These are phyloP conservation scores for Distichodus sexfasciatus DNA, from an alignment of 2,797 vertebrate species.

Conservation along the genomic window DNA sequence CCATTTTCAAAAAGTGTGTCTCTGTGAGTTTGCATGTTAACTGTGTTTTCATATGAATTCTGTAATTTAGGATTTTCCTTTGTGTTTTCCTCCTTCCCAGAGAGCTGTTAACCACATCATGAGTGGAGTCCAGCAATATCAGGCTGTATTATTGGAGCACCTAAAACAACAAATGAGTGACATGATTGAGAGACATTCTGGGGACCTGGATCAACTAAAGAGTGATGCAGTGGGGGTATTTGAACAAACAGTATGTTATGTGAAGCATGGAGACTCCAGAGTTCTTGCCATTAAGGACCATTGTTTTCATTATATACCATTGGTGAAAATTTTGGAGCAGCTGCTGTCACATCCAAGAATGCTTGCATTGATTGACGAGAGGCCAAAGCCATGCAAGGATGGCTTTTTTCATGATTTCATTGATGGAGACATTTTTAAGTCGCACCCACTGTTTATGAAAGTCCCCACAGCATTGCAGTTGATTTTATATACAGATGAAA, in stretches of 20 bases:
- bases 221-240: constrained; percentile 40
- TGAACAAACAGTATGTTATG: no score
- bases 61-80: constrained; percentile 30
- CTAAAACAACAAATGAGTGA: constrained; percentile 43
- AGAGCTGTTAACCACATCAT: constrained; percentile 46
- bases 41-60: constrained; percentile 1
- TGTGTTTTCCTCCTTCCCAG: constrained; percentile 25
- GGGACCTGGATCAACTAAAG: constrained; percentile 40
- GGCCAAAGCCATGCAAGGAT: constrained; percentile 23
- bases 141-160: constrained; percentile 46
- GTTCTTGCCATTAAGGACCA: constrained; percentile 32
- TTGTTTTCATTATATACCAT: constrained; percentile 40
- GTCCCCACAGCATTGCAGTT: constrained; percentile 44
- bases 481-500: constrained; percentile 46
- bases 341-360: constrained; percentile 46
- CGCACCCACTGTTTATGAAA: constrained; percentile 43
- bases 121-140: constrained; percentile 46
- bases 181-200: constrained; percentile 46
- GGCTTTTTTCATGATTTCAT: constrained; percentile 46
- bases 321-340: constrained; percentile 48
- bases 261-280: constrained; percentile 39
- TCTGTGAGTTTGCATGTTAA: background rate
- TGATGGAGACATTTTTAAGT: constrained; percentile 41
- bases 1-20: no score
- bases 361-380: constrained; percentile 32